phyloP scores from a whole-genome alignment of 1,140 invertebrate genomes.

The Anagrus nilaparvatae region DNA sequence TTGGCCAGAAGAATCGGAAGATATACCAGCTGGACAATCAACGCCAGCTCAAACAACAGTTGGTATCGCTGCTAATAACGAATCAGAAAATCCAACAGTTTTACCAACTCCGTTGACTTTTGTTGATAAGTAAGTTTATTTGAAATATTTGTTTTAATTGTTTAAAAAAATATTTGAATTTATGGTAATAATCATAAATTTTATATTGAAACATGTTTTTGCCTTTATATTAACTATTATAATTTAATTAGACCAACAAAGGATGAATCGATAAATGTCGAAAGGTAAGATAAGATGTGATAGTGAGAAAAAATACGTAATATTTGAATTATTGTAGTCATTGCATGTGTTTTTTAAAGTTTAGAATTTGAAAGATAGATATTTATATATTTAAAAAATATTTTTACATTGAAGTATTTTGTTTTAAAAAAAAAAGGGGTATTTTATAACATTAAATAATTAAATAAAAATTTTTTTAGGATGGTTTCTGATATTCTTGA shows the following conservation, averaged over 20 bases:
- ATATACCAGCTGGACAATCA: constrained; percentile 53
- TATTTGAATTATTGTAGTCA: no score
- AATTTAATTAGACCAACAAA: constrained; percentile 34
- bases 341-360: no score
- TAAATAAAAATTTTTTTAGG: constrained; percentile 33
- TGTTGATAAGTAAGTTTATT: constrained; percentile 43
- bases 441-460: background rate
- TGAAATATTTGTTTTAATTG: constrained; percentile 1
- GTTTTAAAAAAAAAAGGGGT: no score
- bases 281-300: constrained; percentile 43
- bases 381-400: no score
- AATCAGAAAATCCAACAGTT: constrained; percentile 36
- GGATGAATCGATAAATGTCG: constrained; percentile 36
- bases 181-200: constrained; percentile 4
- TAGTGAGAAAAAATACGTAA: no score
- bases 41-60: constrained; percentile 34
- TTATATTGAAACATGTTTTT: constrained; percentile 4
- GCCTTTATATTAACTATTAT: constrained; percentile 22
- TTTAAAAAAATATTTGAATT: background rate
- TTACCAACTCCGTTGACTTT: constrained; percentile 39
- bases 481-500: constrained; percentile 65
- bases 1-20: constrained; percentile 93
- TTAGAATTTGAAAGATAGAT: no score
- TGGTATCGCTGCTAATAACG: constrained; percentile 30
- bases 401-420: no score